A percentile compares a stretch with the other conserved stretches of the same genome.
Evolutionary conservation across 2,797 vertebrate genomes (phyloP).

Genomic region (Siniperca scherzeri): DNA sequence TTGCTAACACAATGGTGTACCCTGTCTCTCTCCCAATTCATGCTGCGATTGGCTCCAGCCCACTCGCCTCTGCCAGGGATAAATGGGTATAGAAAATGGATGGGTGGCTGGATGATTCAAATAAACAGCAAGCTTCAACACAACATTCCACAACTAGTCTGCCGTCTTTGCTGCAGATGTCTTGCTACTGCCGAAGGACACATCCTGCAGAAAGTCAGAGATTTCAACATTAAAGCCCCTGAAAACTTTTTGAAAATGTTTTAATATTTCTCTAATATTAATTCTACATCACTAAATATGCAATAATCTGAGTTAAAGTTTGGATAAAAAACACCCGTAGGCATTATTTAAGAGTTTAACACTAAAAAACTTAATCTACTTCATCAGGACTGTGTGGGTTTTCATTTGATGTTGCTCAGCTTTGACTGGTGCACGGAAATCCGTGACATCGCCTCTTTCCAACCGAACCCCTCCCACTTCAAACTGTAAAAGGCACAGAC

Average conservation of each 20-base stretch:
- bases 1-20: conserved; percentile 20
- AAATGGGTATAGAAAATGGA: conserved; percentile 36
- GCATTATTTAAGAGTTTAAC: neutral
- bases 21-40: neutral
- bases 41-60: conserved; percentile 21
- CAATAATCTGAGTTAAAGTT: neutral
- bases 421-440: neutral
- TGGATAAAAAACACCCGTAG: neutral
- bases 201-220: neutral
- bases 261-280: neutral
- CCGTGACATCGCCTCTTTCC: neutral
- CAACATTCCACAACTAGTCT: conserved; percentile 12
- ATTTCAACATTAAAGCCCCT: conserved; percentile 8
- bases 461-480: neutral
- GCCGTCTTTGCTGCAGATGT: conserved; percentile 51
- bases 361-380: neutral
- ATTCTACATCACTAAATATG: no score
- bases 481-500: neutral
- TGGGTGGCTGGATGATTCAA: conserved; percentile 35
- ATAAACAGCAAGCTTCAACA: conserved; percentile 45
- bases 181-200: neutral
- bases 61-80: conserved; percentile 19
- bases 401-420: neutral
- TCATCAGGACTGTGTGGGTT: neutral
- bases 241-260: neutral